phyloP scores from a whole-genome alignment of 2,888 invertebrate species.

The Eurois occulta region DNA sequence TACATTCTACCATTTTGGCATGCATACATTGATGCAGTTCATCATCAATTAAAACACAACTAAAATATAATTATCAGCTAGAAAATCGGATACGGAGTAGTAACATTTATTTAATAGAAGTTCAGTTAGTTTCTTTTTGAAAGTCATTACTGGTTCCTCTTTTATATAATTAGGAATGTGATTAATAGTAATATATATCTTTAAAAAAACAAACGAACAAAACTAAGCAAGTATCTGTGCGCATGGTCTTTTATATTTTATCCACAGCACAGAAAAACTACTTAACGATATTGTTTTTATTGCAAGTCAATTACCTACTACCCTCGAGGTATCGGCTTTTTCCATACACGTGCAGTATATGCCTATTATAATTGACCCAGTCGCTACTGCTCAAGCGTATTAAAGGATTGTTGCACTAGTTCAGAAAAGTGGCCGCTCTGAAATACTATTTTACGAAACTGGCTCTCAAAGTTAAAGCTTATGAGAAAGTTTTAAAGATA shows the following conservation, averaged over 20 bases:
- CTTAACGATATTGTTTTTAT: neutral
- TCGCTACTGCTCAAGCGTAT: slow-evolving; percentile 3
- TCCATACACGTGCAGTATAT: neutral
- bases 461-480: slow-evolving; percentile 17
- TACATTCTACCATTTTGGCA: too few relatives aligned
- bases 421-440: slow-evolving; percentile 14
- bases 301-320: neutral
- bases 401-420: neutral
- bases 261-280: neutral
- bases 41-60: too few relatives aligned
- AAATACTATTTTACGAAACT: slow-evolving; percentile 18
- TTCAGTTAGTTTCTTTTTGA: too few relatives aligned
- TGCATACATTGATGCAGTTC: too few relatives aligned
- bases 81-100: too few relatives aligned
- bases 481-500: slow-evolving; percentile 4
- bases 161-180: too few relatives aligned
- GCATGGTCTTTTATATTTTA: neutral
- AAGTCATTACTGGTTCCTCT: too few relatives aligned
- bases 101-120: too few relatives aligned
- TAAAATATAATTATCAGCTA: too few relatives aligned
- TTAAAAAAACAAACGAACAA: too few relatives aligned
- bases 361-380: neutral
- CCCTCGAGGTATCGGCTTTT: slow-evolving; percentile 4
- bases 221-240: neutral
- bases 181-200: too few relatives aligned